Conservation (phyloP, 2,888 invertebrate genomes). For the Dysmachus trigonus region DNA sequence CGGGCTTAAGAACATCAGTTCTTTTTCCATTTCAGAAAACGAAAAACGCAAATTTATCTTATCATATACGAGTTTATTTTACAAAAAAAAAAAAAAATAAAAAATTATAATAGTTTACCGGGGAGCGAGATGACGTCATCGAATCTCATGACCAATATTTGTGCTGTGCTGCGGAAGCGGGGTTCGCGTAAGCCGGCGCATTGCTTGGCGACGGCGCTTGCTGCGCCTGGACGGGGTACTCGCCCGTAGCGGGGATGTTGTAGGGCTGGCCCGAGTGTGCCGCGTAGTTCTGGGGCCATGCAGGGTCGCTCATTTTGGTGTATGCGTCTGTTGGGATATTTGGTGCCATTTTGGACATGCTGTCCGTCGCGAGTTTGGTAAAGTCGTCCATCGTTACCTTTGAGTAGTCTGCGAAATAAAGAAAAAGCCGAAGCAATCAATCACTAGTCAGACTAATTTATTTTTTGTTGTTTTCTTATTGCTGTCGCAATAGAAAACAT, state of each 20-base stretch:
- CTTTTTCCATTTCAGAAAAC: not conserved
- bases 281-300: slow-evolving; percentile 63
- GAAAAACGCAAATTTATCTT: not conserved
- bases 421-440: not conserved
- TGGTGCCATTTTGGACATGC: slow-evolving; percentile 63
- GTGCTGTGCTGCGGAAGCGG: slow-evolving; percentile 58
- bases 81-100: not conserved
- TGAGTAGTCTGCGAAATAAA: slow-evolving; percentile 66
- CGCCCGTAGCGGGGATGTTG: slow-evolving; percentile 54
- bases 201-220: slow-evolving; percentile 49
- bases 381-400: slow-evolving; percentile 66
- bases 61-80: not conserved
- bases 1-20: not conserved
- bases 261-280: slow-evolving; percentile 48
- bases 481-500: no score
- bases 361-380: slow-evolving; percentile 65
- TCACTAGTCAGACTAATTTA: not conserved
- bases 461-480: not conserved
- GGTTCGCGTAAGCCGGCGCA: slow-evolving; percentile 59
- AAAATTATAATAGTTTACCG: not conserved
- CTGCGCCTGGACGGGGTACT: slow-evolving; percentile 57
- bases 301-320: slow-evolving; percentile 60
- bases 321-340: slow-evolving; percentile 60
- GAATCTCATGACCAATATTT: slow-evolving; percentile 61
- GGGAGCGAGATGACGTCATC: not conserved